Base-by-base conservation (phyloP, 2,797 vertebrate species). In the Sphenodon punctatus region DNA sequence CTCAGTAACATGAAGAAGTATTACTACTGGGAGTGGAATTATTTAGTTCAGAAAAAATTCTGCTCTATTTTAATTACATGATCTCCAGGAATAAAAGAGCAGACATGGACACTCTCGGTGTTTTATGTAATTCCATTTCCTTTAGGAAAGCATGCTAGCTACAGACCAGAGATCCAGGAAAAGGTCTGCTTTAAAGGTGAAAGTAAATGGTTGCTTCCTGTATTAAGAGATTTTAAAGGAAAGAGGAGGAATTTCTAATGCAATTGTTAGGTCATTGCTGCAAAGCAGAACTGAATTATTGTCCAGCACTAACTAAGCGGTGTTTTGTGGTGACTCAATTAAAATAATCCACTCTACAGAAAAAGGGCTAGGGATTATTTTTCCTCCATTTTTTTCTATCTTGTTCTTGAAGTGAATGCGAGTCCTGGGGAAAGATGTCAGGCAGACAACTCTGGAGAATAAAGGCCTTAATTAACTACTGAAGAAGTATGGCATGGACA, bases 41-140 rank as follows among this genome's bases (percentile, higher is more conserved):
- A 77, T 34, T 88, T 85, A 34, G 68, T 90, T 89, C 75, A 77
- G 74, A 93, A 78, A 74, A 59, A 41, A 85, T 70, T 76, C 67
- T 87, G 73, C 79, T 82, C n/a, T 34, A 51, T 80, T 91, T 93
- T 91, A 93, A 89, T 94, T 84, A 81, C 61, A 75, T 88, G 39
- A 92, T 92, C 90, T 88, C 56, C 81, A 68, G 60, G 80, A 71
- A 63, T 60, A 76, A 89, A 89, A 70, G 80, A 82, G 41, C 59
- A 87, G 12, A 10, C 58, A 75, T 30, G 78, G 64, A 68, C 90
- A 86, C 36, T 78, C 17, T 34, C n/a, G n/a, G 16, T 64, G n/a
- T 67, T 82, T 89, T 67, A 19, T 68, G 19, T 45, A 78, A 69
- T n/a, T n/a, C n/a, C n/a, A n/a, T n/a, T 74, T 74, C 1, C 36